These are phyloP conservation scores for Zonitis immaculata DNA, from an alignment of 2,888 invertebrate species.

Conservation along the genomic window DNA sequence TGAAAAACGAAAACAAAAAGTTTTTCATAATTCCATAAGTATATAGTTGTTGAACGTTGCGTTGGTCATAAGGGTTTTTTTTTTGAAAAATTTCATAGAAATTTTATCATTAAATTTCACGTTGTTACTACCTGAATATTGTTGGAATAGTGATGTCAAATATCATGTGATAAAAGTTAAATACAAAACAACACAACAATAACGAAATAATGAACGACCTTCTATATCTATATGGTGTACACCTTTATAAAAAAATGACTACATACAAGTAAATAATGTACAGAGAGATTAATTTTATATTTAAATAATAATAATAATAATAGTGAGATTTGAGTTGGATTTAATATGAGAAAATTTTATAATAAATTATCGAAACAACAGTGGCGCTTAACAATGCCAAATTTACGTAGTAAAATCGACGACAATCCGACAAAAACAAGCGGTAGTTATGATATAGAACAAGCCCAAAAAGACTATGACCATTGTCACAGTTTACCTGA, in stretches of 20 bases:
- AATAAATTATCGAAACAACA: conserved; percentile 45
- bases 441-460: conserved; percentile 45
- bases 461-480: conserved; percentile 40
- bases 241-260: no score
- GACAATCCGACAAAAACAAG: conserved; percentile 18
- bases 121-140: background rate
- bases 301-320: no score
- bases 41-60: background rate
- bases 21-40: background rate
- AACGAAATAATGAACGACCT: background rate
- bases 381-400: conserved; percentile 46
- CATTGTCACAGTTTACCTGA: conserved; percentile 30
- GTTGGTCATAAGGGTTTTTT: background rate
- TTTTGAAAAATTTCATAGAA: no score
- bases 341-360: conserved; percentile 48
- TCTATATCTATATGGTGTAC: background rate
- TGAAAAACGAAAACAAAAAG: no score
- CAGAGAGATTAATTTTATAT: no score
- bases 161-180: background rate
- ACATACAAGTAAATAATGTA: no score
- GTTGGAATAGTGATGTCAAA: background rate
- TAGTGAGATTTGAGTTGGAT: no score
- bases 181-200: background rate
- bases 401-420: conserved; percentile 34
- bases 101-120: no score